Evolutionary conservation across 2,113 vertebrate species (phyloP).

Genomic region (Nannobrachium achirus): DNA sequence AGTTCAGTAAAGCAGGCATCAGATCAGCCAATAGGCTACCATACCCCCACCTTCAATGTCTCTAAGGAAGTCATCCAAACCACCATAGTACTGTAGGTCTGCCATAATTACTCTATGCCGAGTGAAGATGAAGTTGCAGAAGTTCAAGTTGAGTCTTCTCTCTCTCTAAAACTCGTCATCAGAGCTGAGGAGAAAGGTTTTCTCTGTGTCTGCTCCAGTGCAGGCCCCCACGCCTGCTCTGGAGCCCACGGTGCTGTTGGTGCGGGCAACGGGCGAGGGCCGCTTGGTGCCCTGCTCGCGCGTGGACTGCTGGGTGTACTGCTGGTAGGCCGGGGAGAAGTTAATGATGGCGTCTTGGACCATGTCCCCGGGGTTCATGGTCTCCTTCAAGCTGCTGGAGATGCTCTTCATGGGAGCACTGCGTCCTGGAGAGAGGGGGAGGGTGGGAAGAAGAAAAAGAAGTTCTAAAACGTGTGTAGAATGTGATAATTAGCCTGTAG

Average conservation of each 20-base stretch:
- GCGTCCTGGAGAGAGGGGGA: constrained; percentile 78
- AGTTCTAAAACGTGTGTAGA: too few relatives aligned
- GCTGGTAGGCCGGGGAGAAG: constrained; percentile 98
- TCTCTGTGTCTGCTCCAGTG: constrained; percentile 84
- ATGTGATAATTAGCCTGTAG: too few relatives aligned
- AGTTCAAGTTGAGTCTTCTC: too few relatives aligned
- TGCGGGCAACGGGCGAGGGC: constrained; percentile 75
- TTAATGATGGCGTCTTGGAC: constrained; percentile 98
- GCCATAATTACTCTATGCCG: too few relatives aligned
- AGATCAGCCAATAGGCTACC: too few relatives aligned
- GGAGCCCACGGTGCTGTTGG: constrained; percentile 74
- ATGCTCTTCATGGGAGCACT: constrained; percentile 98
- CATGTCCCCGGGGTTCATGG: constrained; percentile 96
- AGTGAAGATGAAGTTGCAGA: too few relatives aligned
- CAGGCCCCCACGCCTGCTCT: constrained; percentile 42
- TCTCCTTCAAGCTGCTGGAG: constrained; percentile 98
- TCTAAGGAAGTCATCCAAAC: too few relatives aligned
- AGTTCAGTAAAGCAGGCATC: too few relatives aligned
- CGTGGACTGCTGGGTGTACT: constrained; percentile 97
- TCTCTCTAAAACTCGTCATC: constrained; percentile 91
- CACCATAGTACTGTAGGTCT: too few relatives aligned
- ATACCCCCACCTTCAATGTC: too few relatives aligned
- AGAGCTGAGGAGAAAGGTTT: constrained; percentile 94
- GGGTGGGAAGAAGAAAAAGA: background rate
- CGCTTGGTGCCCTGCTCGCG: constrained; percentile 83